Conservation (phyloP, 2,113 vertebrate genomes). For the Alectura lathami region DNA sequence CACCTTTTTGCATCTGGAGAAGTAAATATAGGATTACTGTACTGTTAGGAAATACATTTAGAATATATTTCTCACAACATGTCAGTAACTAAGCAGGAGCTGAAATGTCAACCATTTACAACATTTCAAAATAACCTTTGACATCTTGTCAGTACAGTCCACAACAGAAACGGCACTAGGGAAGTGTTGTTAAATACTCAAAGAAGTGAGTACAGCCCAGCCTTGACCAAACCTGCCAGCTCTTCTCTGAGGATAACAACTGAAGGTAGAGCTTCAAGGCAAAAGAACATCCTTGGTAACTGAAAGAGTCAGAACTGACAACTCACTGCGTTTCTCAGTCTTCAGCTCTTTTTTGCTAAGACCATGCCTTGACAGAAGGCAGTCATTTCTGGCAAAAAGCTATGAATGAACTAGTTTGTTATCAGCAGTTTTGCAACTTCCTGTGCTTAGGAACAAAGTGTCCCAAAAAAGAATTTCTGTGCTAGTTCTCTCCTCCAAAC, state of each 20-base stretch:
- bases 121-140: constrained; percentile 48
- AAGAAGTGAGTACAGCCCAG: background rate
- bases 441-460: constrained; percentile 58
- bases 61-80: background rate
- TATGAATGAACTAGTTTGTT: constrained; percentile 60
- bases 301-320: constrained; percentile 54
- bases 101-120: constrained; percentile 16
- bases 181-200: constrained; percentile 39
- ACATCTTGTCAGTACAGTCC: constrained; percentile 46
- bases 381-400: constrained; percentile 45
- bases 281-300: constrained; percentile 26
- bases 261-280: constrained; percentile 60
- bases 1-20: background rate
- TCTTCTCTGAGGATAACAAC: constrained; percentile 8
- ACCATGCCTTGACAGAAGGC: constrained; percentile 2
- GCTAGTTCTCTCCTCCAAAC: constrained; percentile 17
- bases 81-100: constrained; percentile 7
- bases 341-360: constrained; percentile 29
- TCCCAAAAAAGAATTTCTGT: constrained; percentile 19
- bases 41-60: background rate
- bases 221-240: background rate
- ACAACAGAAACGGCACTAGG: constrained; percentile 35
- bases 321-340: constrained; percentile 40
- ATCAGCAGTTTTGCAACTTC: constrained; percentile 67
- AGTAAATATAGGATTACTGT: background rate